Conservation (phyloP, 2,888 invertebrate species). For the Cecidostiba fungosa region DNA sequence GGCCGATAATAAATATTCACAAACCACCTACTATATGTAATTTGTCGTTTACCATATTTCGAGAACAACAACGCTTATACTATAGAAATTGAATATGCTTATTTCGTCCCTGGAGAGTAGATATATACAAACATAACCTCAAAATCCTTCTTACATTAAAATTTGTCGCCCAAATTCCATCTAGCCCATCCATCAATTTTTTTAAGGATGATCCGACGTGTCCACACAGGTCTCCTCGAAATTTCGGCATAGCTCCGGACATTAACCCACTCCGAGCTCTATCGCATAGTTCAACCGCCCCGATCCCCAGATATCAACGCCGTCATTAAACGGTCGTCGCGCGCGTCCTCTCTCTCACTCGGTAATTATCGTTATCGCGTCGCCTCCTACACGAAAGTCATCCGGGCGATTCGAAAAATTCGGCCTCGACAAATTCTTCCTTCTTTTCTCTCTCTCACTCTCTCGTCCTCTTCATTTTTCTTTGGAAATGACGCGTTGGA, state of each 20-base stretch:
- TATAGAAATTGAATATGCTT: neutral
- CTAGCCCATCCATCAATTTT: neutral
- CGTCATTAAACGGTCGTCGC: slow-evolving; percentile 16
- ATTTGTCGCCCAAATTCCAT: neutral
- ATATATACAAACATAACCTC: too few relatives aligned
- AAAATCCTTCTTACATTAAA: neutral
- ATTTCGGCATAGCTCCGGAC: neutral
- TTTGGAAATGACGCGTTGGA: slow-evolving; percentile 10
- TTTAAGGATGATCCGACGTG: neutral
- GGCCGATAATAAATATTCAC: slow-evolving; percentile 3
- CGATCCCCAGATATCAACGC: neutral
- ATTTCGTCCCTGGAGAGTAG: neutral
- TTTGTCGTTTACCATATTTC: slow-evolving; percentile 8
- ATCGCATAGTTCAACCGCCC: neutral
- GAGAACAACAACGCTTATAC: neutral
- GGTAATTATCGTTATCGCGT: slow-evolving; percentile 52
- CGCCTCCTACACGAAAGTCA: neutral
- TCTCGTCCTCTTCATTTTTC: slow-evolving; percentile 8
- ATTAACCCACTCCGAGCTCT: neutral
- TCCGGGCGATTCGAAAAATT: slow-evolving; percentile 55
- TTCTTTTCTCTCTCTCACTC: neutral
- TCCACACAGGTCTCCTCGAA: neutral
- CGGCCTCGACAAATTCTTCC: neutral
- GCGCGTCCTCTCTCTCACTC: neutral
- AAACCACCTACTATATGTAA: neutral